phyloP scores from a whole-genome alignment of 1,140 invertebrate genomes.

The Delia radicum region DNA sequence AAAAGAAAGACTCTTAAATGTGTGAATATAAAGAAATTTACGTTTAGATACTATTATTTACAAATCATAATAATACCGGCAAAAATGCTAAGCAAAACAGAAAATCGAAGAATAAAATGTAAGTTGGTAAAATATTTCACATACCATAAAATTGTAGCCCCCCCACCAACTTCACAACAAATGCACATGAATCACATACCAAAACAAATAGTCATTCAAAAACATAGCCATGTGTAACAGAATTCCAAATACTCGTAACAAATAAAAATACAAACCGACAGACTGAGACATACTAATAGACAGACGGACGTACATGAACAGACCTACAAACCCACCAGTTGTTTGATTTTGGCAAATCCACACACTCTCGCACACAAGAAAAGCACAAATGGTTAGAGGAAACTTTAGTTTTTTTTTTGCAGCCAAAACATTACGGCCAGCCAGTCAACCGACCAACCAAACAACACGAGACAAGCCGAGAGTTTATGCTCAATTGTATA shows the following conservation, averaged over 20 bases:
- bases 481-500: background rate
- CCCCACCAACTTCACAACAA: background rate
- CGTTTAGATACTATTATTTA: too few relatives aligned
- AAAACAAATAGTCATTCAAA: background rate
- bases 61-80: background rate
- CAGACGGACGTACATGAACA: background rate
- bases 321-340: background rate
- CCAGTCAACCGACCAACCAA: background rate
- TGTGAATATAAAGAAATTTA: too few relatives aligned
- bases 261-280: background rate
- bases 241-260: background rate
- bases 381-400: background rate
- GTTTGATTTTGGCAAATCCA: background rate
- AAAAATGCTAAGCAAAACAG: background rate
- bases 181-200: slow-evolving; percentile 3
- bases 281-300: background rate
- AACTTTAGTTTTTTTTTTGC: background rate
- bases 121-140: background rate
- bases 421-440: background rate
- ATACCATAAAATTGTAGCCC: background rate
- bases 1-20: too few relatives aligned
- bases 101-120: background rate
- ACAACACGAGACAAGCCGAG: background rate
- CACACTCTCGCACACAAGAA: background rate
- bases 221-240: background rate